Percentiles rank a stretch among this genome's conserved stretches.
Conservation (phyloP, 2,113 vertebrate species). For the Monarcha castaneiventris region DNA sequence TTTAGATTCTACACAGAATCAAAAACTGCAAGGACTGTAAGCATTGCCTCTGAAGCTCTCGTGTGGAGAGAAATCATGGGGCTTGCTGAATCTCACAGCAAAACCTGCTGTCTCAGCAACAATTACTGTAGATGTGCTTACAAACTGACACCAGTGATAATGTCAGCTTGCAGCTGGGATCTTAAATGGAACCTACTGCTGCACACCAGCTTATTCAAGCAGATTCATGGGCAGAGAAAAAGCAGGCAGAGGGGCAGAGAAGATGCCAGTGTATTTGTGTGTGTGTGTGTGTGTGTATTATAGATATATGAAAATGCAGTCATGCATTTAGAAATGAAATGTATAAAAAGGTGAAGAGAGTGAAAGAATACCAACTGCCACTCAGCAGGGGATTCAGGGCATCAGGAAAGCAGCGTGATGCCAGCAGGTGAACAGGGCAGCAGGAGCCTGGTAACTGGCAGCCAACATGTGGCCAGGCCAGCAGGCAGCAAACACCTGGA, state of each 20-base stretch:
- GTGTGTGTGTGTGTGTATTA: not conserved
- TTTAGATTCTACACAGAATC: not conserved
- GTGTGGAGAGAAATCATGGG: not conserved
- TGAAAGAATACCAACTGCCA: not conserved
- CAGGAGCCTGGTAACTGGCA: not conserved
- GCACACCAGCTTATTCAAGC: not conserved
- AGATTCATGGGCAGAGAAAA: not conserved
- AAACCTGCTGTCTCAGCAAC: constrained; percentile 47
- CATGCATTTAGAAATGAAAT: not conserved
- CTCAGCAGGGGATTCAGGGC: not conserved
- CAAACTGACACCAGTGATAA: constrained; percentile 37
- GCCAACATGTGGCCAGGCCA: not conserved
- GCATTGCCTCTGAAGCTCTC: not conserved
- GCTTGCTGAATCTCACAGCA: not conserved
- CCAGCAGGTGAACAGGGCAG: not conserved
- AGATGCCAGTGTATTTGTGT: not conserved
- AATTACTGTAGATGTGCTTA: not conserved
- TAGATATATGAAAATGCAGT: not conserved
- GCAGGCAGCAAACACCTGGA: constrained; percentile 7
- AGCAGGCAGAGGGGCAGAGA: not conserved
- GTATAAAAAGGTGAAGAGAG: not conserved
- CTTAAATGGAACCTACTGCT: constrained; percentile 26
- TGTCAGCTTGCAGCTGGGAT: constrained; percentile 9
- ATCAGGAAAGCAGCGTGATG: not conserved
- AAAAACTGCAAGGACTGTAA: not conserved